Percentiles rank a stretch among this genome's conserved stretches.
These are phyloP conservation scores for Euwallacea fornicatus DNA, from an alignment of 1,140 invertebrate genomes.

Conservation along the genomic window DNA sequence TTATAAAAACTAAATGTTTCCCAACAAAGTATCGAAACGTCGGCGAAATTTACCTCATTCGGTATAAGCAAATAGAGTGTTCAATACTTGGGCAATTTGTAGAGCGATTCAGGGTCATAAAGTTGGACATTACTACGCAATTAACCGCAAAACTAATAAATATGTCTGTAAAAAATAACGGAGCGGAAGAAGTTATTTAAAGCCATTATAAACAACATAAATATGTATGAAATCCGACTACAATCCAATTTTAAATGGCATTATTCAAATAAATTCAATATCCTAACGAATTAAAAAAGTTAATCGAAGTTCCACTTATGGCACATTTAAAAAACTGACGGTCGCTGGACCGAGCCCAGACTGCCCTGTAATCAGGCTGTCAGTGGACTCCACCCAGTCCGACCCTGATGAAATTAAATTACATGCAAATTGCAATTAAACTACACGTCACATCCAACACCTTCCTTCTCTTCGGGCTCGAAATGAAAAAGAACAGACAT, in stretches of 20 bases:
- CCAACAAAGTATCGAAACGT: no score
- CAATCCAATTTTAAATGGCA: constrained; percentile 18
- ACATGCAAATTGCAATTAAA: constrained; percentile 46
- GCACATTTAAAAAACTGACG: constrained; percentile 44
- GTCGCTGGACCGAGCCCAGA: constrained; percentile 31
- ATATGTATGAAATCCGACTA: constrained; percentile 22
- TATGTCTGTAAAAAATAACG: no score
- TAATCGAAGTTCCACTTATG: constrained; percentile 42
- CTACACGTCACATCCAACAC: constrained; percentile 38
- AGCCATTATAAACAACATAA: not conserved
- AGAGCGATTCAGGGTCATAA: no score
- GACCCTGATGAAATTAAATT: constrained; percentile 54
- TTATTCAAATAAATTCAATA: constrained; percentile 34
- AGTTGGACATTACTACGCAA: no score
- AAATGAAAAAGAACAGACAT: constrained; percentile 11
- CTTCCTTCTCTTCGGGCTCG: constrained; percentile 30
- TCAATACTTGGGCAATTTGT: no score
- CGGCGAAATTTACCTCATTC: no score
- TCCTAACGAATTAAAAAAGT: constrained; percentile 32
- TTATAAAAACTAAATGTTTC: no score
- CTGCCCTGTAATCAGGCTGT: constrained; percentile 51
- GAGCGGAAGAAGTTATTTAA: no score
- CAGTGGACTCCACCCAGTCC: constrained; percentile 50
- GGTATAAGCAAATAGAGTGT: no score
- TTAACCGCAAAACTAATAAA: no score